Percentiles rank a stretch among this genome's conserved stretches.
Conservation (phyloP, 1,140 invertebrate species). For the Proctacanthus coquilletti region DNA sequence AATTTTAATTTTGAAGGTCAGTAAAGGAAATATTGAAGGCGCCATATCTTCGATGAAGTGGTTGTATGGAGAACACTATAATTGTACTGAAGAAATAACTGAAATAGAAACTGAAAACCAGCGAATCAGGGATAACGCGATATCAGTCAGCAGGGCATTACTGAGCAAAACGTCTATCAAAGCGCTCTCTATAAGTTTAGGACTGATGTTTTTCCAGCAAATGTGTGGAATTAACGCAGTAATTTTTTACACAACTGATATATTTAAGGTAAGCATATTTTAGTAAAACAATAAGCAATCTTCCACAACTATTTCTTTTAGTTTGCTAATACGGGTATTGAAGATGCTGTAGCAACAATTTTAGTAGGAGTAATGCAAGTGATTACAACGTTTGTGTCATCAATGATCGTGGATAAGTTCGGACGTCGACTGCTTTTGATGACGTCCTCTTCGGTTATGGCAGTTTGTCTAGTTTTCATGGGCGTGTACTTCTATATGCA, state of each 20-base stretch:
- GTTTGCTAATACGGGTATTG: slow-evolving; percentile 37
- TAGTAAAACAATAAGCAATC: background rate
- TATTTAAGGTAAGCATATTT: slow-evolving; percentile 41
- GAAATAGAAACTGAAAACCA: slow-evolving; percentile 41
- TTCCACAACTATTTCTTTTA: background rate
- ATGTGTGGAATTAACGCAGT: slow-evolving; percentile 73
- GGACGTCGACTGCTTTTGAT: slow-evolving; percentile 57
- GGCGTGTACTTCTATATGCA: slow-evolving; percentile 50
- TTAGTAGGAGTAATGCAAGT: slow-evolving; percentile 68
- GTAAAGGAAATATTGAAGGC: slow-evolving; percentile 40
- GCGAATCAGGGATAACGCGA: slow-evolving; percentile 36
- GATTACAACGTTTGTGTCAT: slow-evolving; percentile 47
- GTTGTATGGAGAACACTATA: slow-evolving; percentile 47
- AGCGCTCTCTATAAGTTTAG: slow-evolving; percentile 54
- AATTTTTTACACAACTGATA: slow-evolving; percentile 59
- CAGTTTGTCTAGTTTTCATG: slow-evolving; percentile 38
- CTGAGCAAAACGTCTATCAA: slow-evolving; percentile 42
- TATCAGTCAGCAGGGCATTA: slow-evolving; percentile 39
- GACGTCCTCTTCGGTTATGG: slow-evolving; percentile 44
- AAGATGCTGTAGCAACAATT: slow-evolving; percentile 42
- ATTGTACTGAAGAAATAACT: slow-evolving; percentile 41
- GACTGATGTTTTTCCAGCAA: slow-evolving; percentile 75
- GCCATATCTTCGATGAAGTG: slow-evolving; percentile 45
- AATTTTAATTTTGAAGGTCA: slow-evolving; percentile 13
- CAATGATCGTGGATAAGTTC: slow-evolving; percentile 57